Conservation (phyloP, 2,888 invertebrate species). For the Portevinia maculata region DNA sequence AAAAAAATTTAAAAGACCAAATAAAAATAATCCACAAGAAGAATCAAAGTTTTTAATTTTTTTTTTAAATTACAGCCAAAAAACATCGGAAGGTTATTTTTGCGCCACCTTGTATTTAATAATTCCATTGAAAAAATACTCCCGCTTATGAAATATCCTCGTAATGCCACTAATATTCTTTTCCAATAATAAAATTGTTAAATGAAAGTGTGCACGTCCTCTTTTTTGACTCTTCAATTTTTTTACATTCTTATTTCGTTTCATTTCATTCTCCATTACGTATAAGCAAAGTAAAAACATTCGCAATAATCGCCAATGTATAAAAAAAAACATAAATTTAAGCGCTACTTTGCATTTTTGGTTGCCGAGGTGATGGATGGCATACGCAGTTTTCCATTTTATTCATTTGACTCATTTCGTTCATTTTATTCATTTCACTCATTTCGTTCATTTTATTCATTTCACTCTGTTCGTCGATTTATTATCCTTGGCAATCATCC, state of each 20-base stretch:
- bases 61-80: too few relatives aligned
- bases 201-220: neutral
- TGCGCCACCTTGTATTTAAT: too few relatives aligned
- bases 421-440: conserved; percentile 49
- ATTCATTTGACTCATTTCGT: conserved; percentile 13
- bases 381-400: neutral
- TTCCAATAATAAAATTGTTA: neutral
- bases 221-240: neutral
- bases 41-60: too few relatives aligned
- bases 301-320: conserved; percentile 14
- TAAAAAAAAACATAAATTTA: conserved; percentile 36
- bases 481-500: conserved; percentile 58
- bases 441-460: conserved; percentile 52
- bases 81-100: too few relatives aligned
- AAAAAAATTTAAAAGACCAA: too few relatives aligned
- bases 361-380: conserved; percentile 8
- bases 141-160: too few relatives aligned
- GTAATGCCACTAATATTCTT: neutral
- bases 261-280: too few relatives aligned
- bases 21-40: too few relatives aligned
- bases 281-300: neutral
- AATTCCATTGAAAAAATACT: too few relatives aligned
- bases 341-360: conserved; percentile 59
- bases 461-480: conserved; percentile 33
- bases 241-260: conserved; percentile 1